These are phyloP conservation scores for Paratrypauchen microcephalus DNA, from an alignment of 2,797 vertebrate genomes.

Conservation along the genomic window DNA sequence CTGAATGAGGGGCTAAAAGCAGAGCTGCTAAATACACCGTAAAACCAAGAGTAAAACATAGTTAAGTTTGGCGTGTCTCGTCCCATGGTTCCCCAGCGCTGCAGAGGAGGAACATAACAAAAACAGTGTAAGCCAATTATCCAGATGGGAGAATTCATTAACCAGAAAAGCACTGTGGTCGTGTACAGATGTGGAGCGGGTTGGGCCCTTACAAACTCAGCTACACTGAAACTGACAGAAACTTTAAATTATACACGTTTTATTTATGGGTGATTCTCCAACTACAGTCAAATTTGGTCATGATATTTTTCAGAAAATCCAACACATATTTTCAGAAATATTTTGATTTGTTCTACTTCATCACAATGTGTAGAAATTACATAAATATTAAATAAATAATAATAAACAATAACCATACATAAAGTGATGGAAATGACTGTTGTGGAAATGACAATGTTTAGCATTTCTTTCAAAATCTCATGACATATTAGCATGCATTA, in stretches of 20 bases:
- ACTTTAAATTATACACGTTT: neutral
- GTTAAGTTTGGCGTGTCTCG: conserved; percentile 24
- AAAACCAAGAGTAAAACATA: neutral
- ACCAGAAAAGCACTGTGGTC: conserved; percentile 23
- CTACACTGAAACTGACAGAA: conserved; percentile 25
- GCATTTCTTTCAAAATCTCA: too few species aligned
- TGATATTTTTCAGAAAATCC: too few species aligned
- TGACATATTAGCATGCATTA: too few species aligned
- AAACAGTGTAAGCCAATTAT: conserved; percentile 18
- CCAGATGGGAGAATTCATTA: conserved; percentile 26
- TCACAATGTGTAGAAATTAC: too few species aligned
- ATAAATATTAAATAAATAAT: too few species aligned
- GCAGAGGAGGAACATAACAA: conserved; percentile 35
- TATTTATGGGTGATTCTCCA: too few species aligned
- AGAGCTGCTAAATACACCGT: conserved; percentile 6
- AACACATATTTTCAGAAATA: too few species aligned
- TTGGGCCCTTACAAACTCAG: conserved; percentile 23
- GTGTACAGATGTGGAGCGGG: conserved; percentile 34
- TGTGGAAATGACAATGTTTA: too few species aligned
- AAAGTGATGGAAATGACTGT: too few species aligned
- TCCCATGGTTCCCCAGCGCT: conserved; percentile 16
- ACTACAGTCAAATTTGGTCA: too few species aligned
- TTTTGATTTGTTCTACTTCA: too few species aligned
- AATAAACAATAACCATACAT: too few species aligned
- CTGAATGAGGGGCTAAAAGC: conserved; percentile 10